Evolutionary conservation across 2,888 invertebrate species (phyloP).

Genomic region (Balanococcus diminutus): DNA sequence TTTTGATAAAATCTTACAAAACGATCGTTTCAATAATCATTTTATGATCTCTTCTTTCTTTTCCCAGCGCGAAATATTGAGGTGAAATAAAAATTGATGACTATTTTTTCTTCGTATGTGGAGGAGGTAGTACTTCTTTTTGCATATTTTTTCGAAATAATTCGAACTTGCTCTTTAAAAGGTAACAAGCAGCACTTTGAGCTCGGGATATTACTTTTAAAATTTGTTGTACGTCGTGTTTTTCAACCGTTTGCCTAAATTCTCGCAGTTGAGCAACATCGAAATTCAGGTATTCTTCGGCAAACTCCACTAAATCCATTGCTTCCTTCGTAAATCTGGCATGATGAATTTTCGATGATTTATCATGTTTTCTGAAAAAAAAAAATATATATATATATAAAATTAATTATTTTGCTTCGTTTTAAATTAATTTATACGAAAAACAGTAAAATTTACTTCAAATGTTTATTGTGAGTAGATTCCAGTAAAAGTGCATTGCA

Average conservation of each 20-base stretch:
- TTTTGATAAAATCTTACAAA: neutral
- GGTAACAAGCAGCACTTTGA: conserved; percentile 53
- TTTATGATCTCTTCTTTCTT: neutral
- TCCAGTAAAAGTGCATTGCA: conserved; percentile 46
- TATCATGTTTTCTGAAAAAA: neutral
- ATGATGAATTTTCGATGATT: neutral
- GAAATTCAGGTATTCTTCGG: conserved; percentile 57
- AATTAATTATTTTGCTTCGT: no score
- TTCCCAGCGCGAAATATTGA: neutral
- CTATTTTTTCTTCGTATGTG: neutral
- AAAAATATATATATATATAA: no score
- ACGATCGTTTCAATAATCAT: neutral
- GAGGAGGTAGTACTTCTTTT: conserved; percentile 51
- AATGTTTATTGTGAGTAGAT: neutral
- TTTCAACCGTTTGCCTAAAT: conserved; percentile 54
- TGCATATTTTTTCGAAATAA: conserved; percentile 56
- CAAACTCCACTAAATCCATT: conserved; percentile 54
- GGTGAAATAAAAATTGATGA: neutral
- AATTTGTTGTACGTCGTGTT: conserved; percentile 54
- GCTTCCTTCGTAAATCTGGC: conserved; percentile 55
- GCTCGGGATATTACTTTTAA: conserved; percentile 52
- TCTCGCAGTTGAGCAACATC: conserved; percentile 56
- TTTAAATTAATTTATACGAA: neutral
- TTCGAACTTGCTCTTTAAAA: conserved; percentile 56
- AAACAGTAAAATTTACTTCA: neutral